Base-by-base conservation (phyloP, 92 coral and sea anemone genomes). In the Nematostella vectensis region DNA sequence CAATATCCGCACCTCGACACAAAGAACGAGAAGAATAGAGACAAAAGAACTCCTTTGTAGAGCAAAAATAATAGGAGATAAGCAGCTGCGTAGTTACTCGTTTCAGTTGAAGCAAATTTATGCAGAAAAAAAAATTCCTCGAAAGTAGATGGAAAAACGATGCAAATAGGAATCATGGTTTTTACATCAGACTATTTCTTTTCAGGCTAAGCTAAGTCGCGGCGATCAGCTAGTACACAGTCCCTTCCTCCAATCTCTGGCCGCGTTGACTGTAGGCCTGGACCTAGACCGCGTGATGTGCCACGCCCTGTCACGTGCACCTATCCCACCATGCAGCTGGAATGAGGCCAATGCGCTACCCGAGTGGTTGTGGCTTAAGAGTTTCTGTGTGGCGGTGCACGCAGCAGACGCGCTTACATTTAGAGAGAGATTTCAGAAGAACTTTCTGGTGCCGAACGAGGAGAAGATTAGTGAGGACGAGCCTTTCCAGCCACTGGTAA, bases 181-280 rank as follows among this genome's bases (percentile, higher is more conserved):
- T n/a, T n/a, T n/a, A n/a, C n/a, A n/a, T n/a, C n/a, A n/a, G n/a
- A n/a, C n/a, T n/a, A n/a, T n/a, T n/a, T n/a, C n/a, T n/a, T 30
- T n/a, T 4, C 48, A 84, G 87, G 70, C 53, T 12, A 67, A 69
- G 25, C 69, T 84, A 13, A 78, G 77, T 55, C 73, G 78, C 44
- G 94, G 87, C 17, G 77, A 84, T 48, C 94, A 84, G 31, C 83
- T 84, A 22, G 62, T 79, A 23, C 83, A 79, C 60, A 79, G 87
- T 43, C 75, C 74, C 0, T 80, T 80, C 66, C 83, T 84, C 24
- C 87, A 84, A 52, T 84, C 83, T 23, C 70, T 84, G 48, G 61
- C 87, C 20, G 75, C 94, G 31, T 59, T 84, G 47, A 44, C 79
- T 23, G 70, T 84, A 13, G 94, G 88, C 45, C 53, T 84, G 69